These are phyloP conservation scores for Erebia palarica DNA, from an alignment of 2,888 invertebrate genomes.

Conservation along the genomic window DNA sequence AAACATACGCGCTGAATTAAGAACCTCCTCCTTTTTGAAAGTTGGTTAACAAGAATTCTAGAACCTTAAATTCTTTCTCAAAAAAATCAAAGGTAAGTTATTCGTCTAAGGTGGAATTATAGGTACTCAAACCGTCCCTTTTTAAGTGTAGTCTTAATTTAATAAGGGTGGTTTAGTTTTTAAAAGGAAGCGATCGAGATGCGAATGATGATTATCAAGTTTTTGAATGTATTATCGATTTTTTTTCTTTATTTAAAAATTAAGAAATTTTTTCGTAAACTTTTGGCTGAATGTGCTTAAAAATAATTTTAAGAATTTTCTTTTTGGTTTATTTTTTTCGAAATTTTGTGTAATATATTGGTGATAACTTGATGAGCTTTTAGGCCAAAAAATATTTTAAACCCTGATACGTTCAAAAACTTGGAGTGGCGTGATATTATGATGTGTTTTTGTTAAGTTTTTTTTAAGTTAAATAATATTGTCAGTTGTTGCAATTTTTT, in stretches of 20 bases:
- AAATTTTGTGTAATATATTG: background rate
- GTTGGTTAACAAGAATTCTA: too few species aligned
- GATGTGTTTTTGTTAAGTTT: constrained; percentile 68
- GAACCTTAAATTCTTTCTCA: too few species aligned
- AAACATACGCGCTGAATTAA: too few species aligned
- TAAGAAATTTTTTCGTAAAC: background rate
- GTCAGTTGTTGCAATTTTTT: constrained; percentile 75
- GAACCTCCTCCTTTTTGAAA: too few species aligned
- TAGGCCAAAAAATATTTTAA: constrained; percentile 12
- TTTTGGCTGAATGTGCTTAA: constrained; percentile 28
- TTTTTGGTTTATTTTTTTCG: constrained; percentile 15
- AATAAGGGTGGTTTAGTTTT: constrained; percentile 27
- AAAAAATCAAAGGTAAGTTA: background rate
- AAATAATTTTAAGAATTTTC: constrained; percentile 7
- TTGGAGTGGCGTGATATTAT: constrained; percentile 41
- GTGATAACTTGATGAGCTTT: constrained; percentile 4
- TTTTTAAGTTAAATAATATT: constrained; percentile 55
- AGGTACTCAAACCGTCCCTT: constrained; percentile 36
- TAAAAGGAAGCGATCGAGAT: constrained; percentile 38
- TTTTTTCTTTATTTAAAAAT: background rate
- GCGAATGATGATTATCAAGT: constrained; percentile 23
- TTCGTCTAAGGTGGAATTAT: constrained; percentile 26
- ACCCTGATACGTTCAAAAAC: constrained; percentile 41
- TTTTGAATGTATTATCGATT: constrained; percentile 27
- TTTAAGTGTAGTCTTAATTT: constrained; percentile 26